phyloP scores from a whole-genome alignment of 2,113 vertebrate species.

The Atrichornis clamosus region DNA sequence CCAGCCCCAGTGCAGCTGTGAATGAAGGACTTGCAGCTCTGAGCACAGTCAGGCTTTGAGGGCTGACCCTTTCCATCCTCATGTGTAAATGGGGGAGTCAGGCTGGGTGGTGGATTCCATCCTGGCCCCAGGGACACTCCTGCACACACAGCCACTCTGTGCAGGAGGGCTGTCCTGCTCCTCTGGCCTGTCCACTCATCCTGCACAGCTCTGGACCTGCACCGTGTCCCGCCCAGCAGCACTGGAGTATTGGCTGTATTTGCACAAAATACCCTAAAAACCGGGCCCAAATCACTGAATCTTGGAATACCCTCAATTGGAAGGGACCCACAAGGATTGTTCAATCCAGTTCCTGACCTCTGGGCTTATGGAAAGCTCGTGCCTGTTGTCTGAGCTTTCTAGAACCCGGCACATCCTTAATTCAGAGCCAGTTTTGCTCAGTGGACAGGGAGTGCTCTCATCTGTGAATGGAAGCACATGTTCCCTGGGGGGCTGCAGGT shows the following conservation, averaged over 20 bases:
- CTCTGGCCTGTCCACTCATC: not conserved
- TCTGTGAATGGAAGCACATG: accelerated
- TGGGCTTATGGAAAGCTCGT: not conserved
- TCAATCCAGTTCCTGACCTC: not conserved
- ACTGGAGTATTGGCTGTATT: not conserved
- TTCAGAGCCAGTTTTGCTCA: not conserved
- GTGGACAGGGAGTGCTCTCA: not conserved
- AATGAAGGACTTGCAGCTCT: not conserved
- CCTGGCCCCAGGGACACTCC: not conserved
- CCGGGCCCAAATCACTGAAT: not conserved
- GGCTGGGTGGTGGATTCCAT: accelerated
- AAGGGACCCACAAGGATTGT: not conserved
- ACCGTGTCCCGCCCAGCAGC: no score
- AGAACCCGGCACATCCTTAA: not conserved
- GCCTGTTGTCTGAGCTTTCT: not conserved
- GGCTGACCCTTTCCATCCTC: not conserved
- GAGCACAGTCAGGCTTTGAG: not conserved
- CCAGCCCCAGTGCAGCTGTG: not conserved
- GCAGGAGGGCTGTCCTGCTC: not conserved
- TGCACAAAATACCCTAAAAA: not conserved
- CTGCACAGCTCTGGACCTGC: not conserved
- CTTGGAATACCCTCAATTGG: not conserved
- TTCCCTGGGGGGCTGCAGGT: not conserved
- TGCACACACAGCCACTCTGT: accelerated
- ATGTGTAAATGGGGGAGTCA: not conserved